Base-by-base conservation (phyloP, 2,888 invertebrate genomes). In the Pterobdella sp. region DNA sequence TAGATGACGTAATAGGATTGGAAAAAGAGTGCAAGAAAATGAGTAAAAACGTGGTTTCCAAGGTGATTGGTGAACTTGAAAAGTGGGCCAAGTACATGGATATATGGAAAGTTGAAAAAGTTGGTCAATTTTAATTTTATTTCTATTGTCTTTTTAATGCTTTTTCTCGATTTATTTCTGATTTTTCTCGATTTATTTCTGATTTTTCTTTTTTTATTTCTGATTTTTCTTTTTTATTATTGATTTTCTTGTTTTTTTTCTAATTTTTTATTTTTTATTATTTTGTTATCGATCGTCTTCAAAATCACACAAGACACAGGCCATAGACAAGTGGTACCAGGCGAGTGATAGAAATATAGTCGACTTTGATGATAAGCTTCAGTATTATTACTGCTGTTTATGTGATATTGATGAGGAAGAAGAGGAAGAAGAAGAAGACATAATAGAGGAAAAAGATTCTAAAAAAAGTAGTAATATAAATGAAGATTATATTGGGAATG, bases 311-410 rank as follows among this genome's bases (percentile, higher is more conserved):
- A 84, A 83, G 80, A 81, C 72, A 83, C 87, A 14, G 88, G n/a
- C 89, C 1, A 91, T 91, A 78, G 90, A 91, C 78, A 90, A 90
- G 81, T 93, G 92, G 85, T 87, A 90, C 0, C 86, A 87, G 66
- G 89, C 88, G 76, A 87, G 86, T 77, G 87, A 88, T 4, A 63
- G 63, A 26, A 86, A 87, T 3, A 85, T 90, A 4, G 84, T 87
- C 56, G 87, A 88, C 76, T 92, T 90, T 82, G 92, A 94, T 79
- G 90, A 92, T 79, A 91, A 90, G 81, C 90, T 94, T 79, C 89
- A 89, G 82, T 91, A 90, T 82, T 94, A 92, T 83, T 88, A 89
- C 78, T 88, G 89, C 77, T 88, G 91, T 7, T 88, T 91, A 29
- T 85, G 88, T 1, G 90, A 90, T 76, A 84, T 92, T 69, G 82